phyloP scores from a whole-genome alignment of 2,113 vertebrate genomes.

The Sorex fumeus region DNA sequence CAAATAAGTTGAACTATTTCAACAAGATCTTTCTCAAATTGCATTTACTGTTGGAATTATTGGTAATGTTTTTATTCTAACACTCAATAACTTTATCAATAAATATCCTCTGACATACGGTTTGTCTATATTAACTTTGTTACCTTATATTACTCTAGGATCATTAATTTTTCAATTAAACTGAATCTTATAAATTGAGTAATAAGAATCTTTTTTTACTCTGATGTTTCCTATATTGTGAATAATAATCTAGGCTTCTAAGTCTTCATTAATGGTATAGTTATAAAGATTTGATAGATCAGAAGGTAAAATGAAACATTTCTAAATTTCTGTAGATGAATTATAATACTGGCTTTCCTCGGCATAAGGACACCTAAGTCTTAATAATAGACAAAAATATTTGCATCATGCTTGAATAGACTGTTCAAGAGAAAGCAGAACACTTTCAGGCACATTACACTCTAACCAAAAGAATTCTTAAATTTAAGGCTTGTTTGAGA shows the following conservation, averaged over 20 bases:
- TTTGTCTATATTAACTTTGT: background rate
- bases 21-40: background rate
- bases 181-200: background rate
- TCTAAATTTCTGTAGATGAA: too few relatives aligned
- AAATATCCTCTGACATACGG: background rate
- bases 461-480: conserved; percentile 10
- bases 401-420: background rate
- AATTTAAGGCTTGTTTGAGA: background rate
- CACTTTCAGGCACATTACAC: background rate
- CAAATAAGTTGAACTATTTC: background rate
- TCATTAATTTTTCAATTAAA: background rate
- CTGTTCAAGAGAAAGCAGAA: background rate
- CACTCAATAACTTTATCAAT: background rate
- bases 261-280: background rate
- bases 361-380: background rate
- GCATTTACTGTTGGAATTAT: background rate
- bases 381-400: background rate
- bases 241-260: background rate
- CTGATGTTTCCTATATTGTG: background rate
- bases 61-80: background rate
- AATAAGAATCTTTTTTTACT: background rate
- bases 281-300: background rate
- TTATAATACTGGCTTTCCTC: background rate
- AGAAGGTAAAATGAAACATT: background rate
- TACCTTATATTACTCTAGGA: background rate